phyloP scores from a whole-genome alignment of 2,113 vertebrate species.

The Pachypanchax playfairii region DNA sequence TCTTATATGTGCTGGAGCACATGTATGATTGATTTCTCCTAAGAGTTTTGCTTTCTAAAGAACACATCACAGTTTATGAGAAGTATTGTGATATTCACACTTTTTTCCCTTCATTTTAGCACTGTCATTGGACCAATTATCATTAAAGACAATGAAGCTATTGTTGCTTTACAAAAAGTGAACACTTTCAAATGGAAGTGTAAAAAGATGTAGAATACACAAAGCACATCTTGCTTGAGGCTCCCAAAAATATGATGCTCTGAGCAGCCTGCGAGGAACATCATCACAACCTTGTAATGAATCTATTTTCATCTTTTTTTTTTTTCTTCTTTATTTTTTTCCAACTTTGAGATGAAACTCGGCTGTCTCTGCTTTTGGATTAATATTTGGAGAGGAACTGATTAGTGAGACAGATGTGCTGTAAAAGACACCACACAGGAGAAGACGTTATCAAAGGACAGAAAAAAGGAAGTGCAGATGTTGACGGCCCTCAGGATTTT shows the following conservation, averaged over 20 bases:
- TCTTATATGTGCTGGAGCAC: constrained; percentile 22
- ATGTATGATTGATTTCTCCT: constrained; percentile 20
- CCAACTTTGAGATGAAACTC: constrained; percentile 50
- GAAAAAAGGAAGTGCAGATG: constrained; percentile 33
- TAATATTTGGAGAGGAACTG: constrained; percentile 43
- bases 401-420: constrained; percentile 39
- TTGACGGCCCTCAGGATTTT: constrained; percentile 70
- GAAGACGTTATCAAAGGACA: constrained; percentile 45
- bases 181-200: constrained; percentile 66
- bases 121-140: constrained; percentile 62
- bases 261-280: constrained; percentile 61
- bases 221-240: constrained; percentile 64
- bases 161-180: constrained; percentile 60
- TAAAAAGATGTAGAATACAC: constrained; percentile 72
- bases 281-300: constrained; percentile 73
- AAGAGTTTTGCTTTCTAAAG: constrained; percentile 19
- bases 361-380: constrained; percentile 60
- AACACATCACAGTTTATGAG: constrained; percentile 4
- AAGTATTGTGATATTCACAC: constrained; percentile 15
- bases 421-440: constrained; percentile 30
- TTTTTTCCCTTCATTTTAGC: constrained; percentile 59
- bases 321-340: constrained; percentile 59
- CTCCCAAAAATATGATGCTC: constrained; percentile 53
- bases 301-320: constrained; percentile 64
- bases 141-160: constrained; percentile 60